Percentiles rank a stretch among this genome's conserved stretches.
These are phyloP conservation scores for Druon quercuslanigerum DNA, from an alignment of 1,140 invertebrate genomes.

Conservation along the genomic window DNA sequence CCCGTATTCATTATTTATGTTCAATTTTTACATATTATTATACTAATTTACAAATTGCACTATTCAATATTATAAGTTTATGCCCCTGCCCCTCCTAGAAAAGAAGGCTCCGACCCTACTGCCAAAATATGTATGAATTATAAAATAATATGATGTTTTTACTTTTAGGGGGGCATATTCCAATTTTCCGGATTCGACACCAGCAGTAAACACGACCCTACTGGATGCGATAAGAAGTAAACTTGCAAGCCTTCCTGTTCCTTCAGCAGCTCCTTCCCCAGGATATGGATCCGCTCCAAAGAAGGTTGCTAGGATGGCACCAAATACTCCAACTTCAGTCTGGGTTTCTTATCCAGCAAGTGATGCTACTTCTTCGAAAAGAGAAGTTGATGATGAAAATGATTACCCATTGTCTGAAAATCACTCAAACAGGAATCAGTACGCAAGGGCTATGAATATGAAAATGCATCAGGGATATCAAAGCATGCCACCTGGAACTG, in stretches of 20 bases:
- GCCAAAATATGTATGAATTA: too few species aligned
- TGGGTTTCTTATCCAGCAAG: too few species aligned
- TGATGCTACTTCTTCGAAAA: constrained; percentile 46
- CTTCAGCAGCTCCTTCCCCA: background rate
- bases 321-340: constrained; percentile 41
- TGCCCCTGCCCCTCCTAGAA: too few species aligned
- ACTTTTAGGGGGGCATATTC: background rate
- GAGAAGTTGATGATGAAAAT: constrained; percentile 50
- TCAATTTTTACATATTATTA: too few species aligned
- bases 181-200: background rate
- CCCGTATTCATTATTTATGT: too few species aligned
- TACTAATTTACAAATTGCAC: too few species aligned
- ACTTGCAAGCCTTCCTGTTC: constrained; percentile 48
- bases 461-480: constrained; percentile 71
- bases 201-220: constrained; percentile 56
- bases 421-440: constrained; percentile 36
- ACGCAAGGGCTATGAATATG: constrained; percentile 65
- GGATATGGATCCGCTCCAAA: constrained; percentile 25
- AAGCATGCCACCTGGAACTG: constrained; percentile 67
- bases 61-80: too few species aligned
- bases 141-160: too few species aligned
- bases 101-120: too few species aligned
- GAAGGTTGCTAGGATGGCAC: constrained; percentile 41
- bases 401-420: constrained; percentile 34
- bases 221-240: constrained; percentile 62